Percentiles rank a stretch among this genome's conserved stretches.
Evolutionary conservation across 2,113 vertebrate genomes (phyloP).

Genomic region (Acrocephalus arundinaceus): DNA sequence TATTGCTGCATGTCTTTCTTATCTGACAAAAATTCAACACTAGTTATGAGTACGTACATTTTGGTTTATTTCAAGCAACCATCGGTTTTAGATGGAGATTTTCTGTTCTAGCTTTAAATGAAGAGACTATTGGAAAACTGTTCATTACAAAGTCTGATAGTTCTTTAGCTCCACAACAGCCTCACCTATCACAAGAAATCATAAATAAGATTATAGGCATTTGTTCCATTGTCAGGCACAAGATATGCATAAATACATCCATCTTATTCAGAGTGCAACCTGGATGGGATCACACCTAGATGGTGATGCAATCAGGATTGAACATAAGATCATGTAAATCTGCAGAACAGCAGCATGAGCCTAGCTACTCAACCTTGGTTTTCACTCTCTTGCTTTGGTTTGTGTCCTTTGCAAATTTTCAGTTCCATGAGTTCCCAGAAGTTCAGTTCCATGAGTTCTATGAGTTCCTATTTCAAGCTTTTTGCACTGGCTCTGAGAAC

Average conservation of each 20-base stretch:
- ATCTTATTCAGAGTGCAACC: accelerated
- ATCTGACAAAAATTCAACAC: neutral
- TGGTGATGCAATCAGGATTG: neutral
- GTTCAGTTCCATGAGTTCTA: neutral
- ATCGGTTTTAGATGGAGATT: neutral
- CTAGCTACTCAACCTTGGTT: neutral
- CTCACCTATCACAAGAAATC: neutral
- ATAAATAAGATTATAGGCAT: neutral
- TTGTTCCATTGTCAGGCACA: neutral
- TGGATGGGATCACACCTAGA: neutral
- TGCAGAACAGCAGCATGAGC: neutral
- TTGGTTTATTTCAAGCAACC: neutral
- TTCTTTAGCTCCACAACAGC: neutral
- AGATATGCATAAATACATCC: neutral
- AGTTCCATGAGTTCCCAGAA: neutral
- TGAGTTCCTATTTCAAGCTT: neutral
- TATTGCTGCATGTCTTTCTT: neutral
- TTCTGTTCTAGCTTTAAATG: neutral
- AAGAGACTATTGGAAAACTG: neutral
- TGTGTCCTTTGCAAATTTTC: neutral
- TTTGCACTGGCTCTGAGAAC: neutral
- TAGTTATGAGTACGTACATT: neutral
- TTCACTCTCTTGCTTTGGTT: neutral
- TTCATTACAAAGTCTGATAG: neutral
- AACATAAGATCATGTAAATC: neutral